Evolutionary conservation across 2,113 vertebrate species (phyloP).

Genomic region (Oreochromis aureus): DNA sequence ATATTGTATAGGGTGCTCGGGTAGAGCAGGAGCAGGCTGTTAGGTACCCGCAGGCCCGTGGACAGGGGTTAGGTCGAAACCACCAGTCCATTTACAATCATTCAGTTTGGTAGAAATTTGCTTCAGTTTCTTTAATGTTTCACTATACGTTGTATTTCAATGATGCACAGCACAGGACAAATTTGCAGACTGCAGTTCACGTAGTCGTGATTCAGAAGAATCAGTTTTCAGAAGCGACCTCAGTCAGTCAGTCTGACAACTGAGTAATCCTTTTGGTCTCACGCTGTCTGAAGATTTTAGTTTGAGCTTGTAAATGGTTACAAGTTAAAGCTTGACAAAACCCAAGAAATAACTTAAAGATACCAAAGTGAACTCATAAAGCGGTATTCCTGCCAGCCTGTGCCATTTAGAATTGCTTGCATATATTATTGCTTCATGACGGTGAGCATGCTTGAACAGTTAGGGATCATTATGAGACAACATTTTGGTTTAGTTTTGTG

Average conservation of each 20-base stretch:
- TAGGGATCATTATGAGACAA: not conserved
- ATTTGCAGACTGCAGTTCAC: not conserved
- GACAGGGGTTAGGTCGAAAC: not conserved
- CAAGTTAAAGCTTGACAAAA: not conserved
- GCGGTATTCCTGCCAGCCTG: not conserved
- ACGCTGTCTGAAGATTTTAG: not conserved
- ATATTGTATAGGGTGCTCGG: not conserved
- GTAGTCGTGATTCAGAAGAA: not conserved
- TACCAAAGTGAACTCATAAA: not conserved
- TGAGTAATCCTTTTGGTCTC: not conserved
- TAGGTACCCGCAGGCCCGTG: not conserved
- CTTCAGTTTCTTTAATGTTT: not conserved
- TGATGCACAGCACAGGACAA: not conserved
- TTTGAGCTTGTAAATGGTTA: not conserved
- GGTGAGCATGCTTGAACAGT: not conserved
- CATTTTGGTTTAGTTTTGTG: not conserved
- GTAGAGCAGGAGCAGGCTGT: not conserved
- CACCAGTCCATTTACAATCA: not conserved
- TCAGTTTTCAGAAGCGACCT: not conserved
- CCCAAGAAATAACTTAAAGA: not conserved
- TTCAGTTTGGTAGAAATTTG: not conserved
- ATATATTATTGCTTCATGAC: not conserved
- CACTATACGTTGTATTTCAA: not conserved
- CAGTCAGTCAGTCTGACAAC: not conserved
- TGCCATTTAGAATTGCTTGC: not conserved